Conservation (phyloP, 1,140 invertebrate species). For the Drosophila simulans region DNA sequence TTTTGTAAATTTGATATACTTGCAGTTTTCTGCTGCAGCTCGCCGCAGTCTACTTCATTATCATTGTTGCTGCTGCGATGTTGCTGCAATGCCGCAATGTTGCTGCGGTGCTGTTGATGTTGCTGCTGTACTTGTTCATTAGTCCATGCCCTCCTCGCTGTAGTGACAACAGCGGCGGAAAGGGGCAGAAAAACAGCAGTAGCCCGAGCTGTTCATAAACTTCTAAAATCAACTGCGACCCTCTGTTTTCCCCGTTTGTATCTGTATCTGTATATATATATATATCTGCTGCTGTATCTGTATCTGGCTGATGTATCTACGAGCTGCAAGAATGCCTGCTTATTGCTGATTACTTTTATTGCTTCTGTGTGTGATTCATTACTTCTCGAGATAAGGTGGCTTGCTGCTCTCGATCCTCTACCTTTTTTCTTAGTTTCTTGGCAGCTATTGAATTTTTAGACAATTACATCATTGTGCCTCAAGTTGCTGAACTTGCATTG, state of each 20-base stretch:
- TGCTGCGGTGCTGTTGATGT: slow-evolving; percentile 49
- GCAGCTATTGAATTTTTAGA: slow-evolving; percentile 49
- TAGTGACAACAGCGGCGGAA: slow-evolving; percentile 17
- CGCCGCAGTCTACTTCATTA: slow-evolving; percentile 64
- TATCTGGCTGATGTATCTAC: slow-evolving; percentile 65
- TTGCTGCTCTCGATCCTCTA: slow-evolving; percentile 12
- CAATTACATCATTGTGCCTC: slow-evolving; percentile 54
- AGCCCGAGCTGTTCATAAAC: slow-evolving; percentile 48
- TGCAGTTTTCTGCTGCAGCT: slow-evolving; percentile 50
- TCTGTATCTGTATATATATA: slow-evolving; percentile 14
- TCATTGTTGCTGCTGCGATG: slow-evolving; percentile 51
- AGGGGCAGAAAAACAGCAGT: slow-evolving; percentile 50
- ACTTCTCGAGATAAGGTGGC: slow-evolving; percentile 60
- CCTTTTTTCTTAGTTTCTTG: slow-evolving; percentile 10
- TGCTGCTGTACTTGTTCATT: slow-evolving; percentile 71
- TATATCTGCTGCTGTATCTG: slow-evolving; percentile 51
- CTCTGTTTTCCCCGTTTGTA: slow-evolving; percentile 31
- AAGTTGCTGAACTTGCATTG: slow-evolving; percentile 28
- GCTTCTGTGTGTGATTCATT: slow-evolving; percentile 74
- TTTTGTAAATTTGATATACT: slow-evolving; percentile 84
- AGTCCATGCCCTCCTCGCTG: slow-evolving; percentile 50
- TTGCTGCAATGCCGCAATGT: slow-evolving; percentile 21
- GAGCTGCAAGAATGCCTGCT: slow-evolving; percentile 66
- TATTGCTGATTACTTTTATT: slow-evolving; percentile 79
- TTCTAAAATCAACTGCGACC: slow-evolving; percentile 53